Base-by-base conservation (phyloP, 2,888 invertebrate species). In the Aleiodes testaceus region DNA sequence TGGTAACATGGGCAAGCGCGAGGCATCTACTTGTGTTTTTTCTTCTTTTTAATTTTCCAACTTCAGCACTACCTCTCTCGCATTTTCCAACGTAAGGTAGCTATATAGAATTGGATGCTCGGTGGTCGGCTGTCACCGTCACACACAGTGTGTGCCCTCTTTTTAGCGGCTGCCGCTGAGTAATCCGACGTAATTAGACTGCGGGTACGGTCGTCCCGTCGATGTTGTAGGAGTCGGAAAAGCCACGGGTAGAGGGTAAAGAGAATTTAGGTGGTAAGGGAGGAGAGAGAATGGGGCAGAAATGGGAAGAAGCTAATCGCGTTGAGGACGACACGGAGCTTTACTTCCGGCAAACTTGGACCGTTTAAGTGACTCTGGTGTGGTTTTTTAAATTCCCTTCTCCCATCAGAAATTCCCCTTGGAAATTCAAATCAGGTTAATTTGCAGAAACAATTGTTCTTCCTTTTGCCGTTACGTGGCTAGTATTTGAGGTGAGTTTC, bases 151-250 rank as follows among this genome's bases (percentile, higher is more conserved):
- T 12, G 26, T 55, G 18, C n/a, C 12, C 66, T 20, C 52, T 66
- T 50, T 66, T 52, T 66, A 66, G 50, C 42, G 42, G 36, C 50
- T 50, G 50, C 12, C 42, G 9, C 16, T 36, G 59, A 42, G 66
- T 66, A 66, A 66, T 66, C 42, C 52, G 50, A 36, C 52, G 66
- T 66, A 66, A 52, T 66, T 66, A 66, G 66, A 50, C 36, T 66
- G 50, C 42, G 52, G 42, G 66, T 66, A 36, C n/a, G 16, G 22
- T 42, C 52, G 45, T 42, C 1, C 36, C 42, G 53, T 30, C 52
- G 52, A 66, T 53, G 44, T 18, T 44, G 44, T 9, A 36, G 36
- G 36, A 36, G 36, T 36, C 36, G 36, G 36, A 36, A 36, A 36
- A 36, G 36, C 36, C 9, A 36, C 36, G 36, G 26, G 9, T 36